Base-by-base conservation (phyloP, 2,888 invertebrate genomes). In the Aphelenchoides bicaudatus region DNA sequence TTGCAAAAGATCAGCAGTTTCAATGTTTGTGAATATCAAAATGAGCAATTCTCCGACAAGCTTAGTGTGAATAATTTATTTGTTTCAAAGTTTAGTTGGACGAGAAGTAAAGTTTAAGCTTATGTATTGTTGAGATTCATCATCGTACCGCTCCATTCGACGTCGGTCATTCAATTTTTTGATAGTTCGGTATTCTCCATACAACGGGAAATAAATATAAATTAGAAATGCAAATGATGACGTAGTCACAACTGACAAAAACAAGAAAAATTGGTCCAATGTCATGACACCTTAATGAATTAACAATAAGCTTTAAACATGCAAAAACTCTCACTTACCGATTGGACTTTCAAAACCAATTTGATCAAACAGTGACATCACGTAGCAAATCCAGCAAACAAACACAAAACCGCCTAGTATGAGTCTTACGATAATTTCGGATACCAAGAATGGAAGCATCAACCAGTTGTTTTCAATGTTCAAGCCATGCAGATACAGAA, bases 391-490 rank as follows among this genome's bases (percentile, higher is more conserved):
- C 65, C 65, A 63, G 10, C 46, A 30, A n/a, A 28, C 59, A 19
- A 46, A 27, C 6, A 62, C 28, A 19, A 55, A 21, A 34, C 34
- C 10, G 34, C 34, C 43, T 10, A n/a, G n/a, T n/a, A n/a, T n/a
- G n/a, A n/a, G n/a, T n/a, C n/a, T n/a, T n/a, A n/a, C n/a, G n/a
- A n/a, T n/a, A n/a, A n/a, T n/a, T n/a, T n/a, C n/a, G n/a, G n/a
- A n/a, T n/a, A n/a, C n/a, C n/a, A n/a, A n/a, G 49, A 61, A 63
- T 0, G 62, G 62, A 3, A 61, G 48, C 62, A 63, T 64, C 19
- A 46, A 13, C 28, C 48, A 56, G n/a, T 61, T 58, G 31, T 56
- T 65, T 25, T 61, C 52, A 37, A 19, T 46, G 3, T 38, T 30
- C 28, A 61, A 19, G 10, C 62, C 62, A 27, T 34, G 27, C n/a